These are phyloP conservation scores for Paramacrobiotus metropolitanus DNA, from an alignment of 1,140 invertebrate species.

Conservation along the genomic window DNA sequence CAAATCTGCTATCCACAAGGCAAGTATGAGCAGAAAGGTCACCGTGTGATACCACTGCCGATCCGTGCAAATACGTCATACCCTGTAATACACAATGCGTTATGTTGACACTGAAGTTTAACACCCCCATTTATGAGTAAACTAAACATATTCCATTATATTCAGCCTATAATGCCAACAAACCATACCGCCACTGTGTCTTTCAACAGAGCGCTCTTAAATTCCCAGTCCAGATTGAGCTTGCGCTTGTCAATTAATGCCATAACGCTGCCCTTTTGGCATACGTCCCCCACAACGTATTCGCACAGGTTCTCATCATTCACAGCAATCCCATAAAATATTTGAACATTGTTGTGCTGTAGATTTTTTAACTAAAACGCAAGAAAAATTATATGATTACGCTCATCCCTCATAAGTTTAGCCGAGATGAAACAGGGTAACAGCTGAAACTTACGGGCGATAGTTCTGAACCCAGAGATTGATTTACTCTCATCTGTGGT, in stretches of 20 bases:
- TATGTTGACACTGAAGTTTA: not conserved
- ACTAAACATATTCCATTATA: too few relatives aligned
- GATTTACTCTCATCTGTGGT: not conserved
- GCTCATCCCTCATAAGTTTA: too few relatives aligned
- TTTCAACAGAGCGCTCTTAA: constrained; percentile 74
- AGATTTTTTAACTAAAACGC: not conserved
- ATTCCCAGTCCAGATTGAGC: constrained; percentile 71
- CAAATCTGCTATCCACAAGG: constrained; percentile 86
- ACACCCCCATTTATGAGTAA: too few relatives aligned
- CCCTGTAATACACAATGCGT: constrained; percentile 34
- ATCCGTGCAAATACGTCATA: constrained; percentile 74
- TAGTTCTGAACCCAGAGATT: not conserved
- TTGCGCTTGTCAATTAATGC: not conserved
- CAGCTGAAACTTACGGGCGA: not conserved
- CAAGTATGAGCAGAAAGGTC: constrained; percentile 90
- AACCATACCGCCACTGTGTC: constrained; percentile 53
- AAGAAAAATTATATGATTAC: too few relatives aligned
- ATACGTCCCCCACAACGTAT: not conserved
- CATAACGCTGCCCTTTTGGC: not conserved
- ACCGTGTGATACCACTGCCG: constrained; percentile 71
- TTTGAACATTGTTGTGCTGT: not conserved
- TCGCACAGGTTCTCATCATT: constrained; percentile 3
- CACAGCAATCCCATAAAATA: not conserved
- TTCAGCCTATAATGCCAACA: too few relatives aligned
- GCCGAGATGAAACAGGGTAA: not conserved